Evolutionary conservation across 2,113 vertebrate genomes (phyloP).

Genomic region (Tachycineta bicolor): DNA sequence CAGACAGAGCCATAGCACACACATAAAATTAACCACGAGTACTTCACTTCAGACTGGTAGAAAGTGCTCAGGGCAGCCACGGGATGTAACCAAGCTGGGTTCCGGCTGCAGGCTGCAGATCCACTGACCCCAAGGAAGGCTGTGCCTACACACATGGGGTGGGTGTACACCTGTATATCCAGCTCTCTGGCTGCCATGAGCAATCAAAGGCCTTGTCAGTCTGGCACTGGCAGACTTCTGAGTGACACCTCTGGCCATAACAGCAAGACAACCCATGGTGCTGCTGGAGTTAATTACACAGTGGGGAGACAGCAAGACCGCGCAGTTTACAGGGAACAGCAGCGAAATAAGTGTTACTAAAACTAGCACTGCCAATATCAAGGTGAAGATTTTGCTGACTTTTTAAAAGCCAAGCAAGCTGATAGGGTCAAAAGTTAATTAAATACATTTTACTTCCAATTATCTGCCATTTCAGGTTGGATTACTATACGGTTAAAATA

Average conservation of each 20-base stretch:
- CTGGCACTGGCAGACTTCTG: not conserved
- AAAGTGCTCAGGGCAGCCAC: not conserved
- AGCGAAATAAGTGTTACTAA: accelerated
- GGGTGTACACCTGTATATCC: accelerated
- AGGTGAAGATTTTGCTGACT: not conserved
- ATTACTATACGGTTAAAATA: not conserved
- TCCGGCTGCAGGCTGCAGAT: not conserved
- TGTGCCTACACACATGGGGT: accelerated
- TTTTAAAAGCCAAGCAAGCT: not conserved
- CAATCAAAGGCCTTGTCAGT: not conserved
- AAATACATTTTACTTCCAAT: not conserved
- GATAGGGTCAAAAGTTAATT: not conserved
- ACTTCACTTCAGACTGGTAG: not conserved
- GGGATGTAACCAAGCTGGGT: not conserved
- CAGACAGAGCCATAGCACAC: not conserved
- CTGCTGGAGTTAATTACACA: not conserved
- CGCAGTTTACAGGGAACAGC: accelerated
- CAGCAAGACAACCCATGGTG: accelerated
- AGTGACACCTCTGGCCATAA: not conserved
- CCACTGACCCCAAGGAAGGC: not conserved
- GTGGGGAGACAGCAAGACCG: accelerated
- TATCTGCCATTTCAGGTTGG: not conserved
- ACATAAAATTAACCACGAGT: not conserved
- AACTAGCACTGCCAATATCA: not conserved
- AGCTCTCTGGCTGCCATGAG: not conserved